A percentile compares a stretch with the other conserved stretches of the same genome.
Conservation (phyloP, 2,888 invertebrate genomes). For the Aphelenchoides bicaudatus region DNA sequence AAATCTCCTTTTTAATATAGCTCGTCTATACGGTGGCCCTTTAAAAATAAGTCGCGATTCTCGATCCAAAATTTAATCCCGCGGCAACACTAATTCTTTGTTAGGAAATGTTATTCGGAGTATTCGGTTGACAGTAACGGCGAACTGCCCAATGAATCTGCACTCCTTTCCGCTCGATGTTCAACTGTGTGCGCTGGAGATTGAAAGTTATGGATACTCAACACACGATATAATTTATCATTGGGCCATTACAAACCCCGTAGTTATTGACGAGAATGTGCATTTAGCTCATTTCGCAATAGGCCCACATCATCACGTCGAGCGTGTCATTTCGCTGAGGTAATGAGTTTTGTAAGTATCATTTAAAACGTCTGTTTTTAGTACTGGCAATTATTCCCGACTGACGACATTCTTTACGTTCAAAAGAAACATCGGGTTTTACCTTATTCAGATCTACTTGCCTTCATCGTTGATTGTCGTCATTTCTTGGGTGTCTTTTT, state of each 20-base stretch:
- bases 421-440: conserved; percentile 60
- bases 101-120: conserved; percentile 58
- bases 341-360: too few relatives aligned
- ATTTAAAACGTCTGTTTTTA: too few relatives aligned
- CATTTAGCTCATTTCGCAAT: conserved; percentile 62
- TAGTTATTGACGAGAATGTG: conserved; percentile 60
- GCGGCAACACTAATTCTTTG: too few relatives aligned
- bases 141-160: conserved; percentile 60
- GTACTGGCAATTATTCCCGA: conserved; percentile 62
- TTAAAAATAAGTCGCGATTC: too few relatives aligned
- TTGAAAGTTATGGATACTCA: conserved; percentile 61
- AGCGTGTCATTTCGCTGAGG: conserved; percentile 57
- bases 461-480: conserved; percentile 61
- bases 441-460: conserved; percentile 61
- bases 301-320: conserved; percentile 53
- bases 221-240: conserved; percentile 61
- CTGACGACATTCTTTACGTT: conserved; percentile 59
- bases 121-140: conserved; percentile 58
- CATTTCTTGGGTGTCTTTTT: conserved; percentile 61
- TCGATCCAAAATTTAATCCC: too few relatives aligned
- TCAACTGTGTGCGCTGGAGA: conserved; percentile 57
- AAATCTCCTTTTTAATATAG: too few relatives aligned
- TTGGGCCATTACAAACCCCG: conserved; percentile 57
- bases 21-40: too few relatives aligned
- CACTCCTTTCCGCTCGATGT: conserved; percentile 56